phyloP scores from a whole-genome alignment of 1,140 invertebrate species.

The Platorchestia sp. region DNA sequence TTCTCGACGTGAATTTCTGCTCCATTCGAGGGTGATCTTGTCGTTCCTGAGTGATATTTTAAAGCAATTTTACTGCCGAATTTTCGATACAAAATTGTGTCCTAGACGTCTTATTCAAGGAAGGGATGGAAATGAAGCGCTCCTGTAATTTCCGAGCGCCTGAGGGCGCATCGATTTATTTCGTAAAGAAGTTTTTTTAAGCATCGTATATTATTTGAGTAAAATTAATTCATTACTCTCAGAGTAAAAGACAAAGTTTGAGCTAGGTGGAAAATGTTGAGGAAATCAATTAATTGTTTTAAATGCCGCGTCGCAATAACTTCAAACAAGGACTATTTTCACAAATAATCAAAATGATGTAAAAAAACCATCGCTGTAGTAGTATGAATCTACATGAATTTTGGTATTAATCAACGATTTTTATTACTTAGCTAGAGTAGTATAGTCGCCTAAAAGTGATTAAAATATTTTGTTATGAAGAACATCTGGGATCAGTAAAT shows the following conservation, averaged over 20 bases:
- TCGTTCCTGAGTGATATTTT: neutral
- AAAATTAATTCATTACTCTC: neutral
- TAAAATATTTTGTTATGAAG: too few species aligned
- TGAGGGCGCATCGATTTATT: neutral
- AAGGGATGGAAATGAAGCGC: constrained; percentile 38
- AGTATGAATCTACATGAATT: too few species aligned
- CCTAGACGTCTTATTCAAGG: neutral
- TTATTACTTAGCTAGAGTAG: too few species aligned
- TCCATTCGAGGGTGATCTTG: neutral
- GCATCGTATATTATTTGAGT: neutral
- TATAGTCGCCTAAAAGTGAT: too few species aligned
- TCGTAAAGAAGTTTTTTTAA: neutral
- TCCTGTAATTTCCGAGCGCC: constrained; percentile 15
- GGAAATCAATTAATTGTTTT: too few species aligned
- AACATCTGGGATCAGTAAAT: too few species aligned
- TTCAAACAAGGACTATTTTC: too few species aligned
- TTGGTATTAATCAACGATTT: too few species aligned
- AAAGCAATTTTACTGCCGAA: neutral
- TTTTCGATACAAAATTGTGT: neutral
- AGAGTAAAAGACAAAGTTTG: neutral
- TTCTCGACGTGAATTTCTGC: neutral
- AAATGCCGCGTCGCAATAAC: too few species aligned
- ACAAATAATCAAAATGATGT: too few species aligned
- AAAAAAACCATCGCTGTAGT: too few species aligned
- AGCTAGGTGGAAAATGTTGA: too few species aligned